phyloP scores from a whole-genome alignment of 2,888 invertebrate species.

The Terebella lapidaria region DNA sequence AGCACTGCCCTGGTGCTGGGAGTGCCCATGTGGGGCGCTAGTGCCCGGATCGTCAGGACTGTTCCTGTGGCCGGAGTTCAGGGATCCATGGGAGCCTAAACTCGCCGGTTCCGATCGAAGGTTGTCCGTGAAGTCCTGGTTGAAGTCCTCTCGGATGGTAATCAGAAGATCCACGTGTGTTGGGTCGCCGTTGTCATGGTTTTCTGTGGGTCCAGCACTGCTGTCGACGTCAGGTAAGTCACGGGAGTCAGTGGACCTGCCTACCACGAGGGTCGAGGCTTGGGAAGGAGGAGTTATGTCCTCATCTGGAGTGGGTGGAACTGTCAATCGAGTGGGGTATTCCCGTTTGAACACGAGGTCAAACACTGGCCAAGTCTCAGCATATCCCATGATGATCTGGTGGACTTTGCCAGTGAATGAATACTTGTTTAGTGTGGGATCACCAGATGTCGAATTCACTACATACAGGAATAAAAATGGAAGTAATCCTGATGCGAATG shows the following conservation, averaged over 20 bases:
- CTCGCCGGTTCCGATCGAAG: conserved; percentile 15
- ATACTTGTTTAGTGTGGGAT: conserved; percentile 19
- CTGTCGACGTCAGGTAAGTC: not conserved
- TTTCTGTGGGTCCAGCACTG: not conserved
- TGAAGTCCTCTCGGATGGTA: conserved; percentile 24
- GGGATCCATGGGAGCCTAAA: conserved; percentile 13
- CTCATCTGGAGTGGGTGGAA: not conserved
- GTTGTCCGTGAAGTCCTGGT: conserved; percentile 6
- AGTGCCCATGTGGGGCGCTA: not conserved
- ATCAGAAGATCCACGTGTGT: conserved; percentile 27
- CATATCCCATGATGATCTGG: conserved; percentile 41
- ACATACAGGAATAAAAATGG: conserved; percentile 37
- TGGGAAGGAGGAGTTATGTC: not conserved
- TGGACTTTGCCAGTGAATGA: conserved; percentile 47
- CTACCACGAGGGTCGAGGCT: not conserved
- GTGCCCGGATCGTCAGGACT: conserved; percentile 8
- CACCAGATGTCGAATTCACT: conserved; percentile 2
- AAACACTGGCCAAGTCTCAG: conserved; percentile 44
- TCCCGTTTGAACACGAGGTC: conserved; percentile 33
- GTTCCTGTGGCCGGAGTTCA: conserved; percentile 6
- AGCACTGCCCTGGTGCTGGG: not conserved
- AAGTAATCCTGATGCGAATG: conserved; percentile 44
- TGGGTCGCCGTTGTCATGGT: conserved; percentile 9
- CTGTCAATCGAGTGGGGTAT: not conserved
- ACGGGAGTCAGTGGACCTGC: not conserved